Percentiles rank a stretch among this genome's conserved stretches.
Evolutionary conservation across 2,113 vertebrate species (phyloP).

Genomic region (Pygoscelis adeliae): DNA sequence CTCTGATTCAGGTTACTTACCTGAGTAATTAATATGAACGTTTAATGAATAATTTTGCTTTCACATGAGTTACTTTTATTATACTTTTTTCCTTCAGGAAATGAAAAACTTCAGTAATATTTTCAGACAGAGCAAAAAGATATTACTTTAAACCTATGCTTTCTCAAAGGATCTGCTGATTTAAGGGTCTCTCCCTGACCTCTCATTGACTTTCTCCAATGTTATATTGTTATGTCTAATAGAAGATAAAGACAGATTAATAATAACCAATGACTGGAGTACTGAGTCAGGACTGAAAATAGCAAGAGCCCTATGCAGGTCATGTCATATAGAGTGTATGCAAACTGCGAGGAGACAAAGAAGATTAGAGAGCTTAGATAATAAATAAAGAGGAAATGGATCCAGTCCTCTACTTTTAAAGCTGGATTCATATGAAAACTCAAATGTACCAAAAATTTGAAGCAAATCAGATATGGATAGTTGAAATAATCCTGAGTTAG

Average conservation of each 20-base stretch:
- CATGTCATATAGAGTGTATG: neutral
- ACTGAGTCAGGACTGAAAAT: slow-evolving; percentile 18
- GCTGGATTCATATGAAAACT: neutral
- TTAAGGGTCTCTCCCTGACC: slow-evolving; percentile 9
- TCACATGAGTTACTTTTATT: neutral
- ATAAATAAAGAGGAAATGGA: slow-evolving; percentile 17
- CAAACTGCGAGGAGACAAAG: slow-evolving; percentile 7
- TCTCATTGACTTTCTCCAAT: neutral
- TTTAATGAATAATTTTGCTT: slow-evolving; percentile 24
- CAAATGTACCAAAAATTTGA: neutral
- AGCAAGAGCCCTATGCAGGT: neutral
- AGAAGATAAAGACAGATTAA: slow-evolving; percentile 42
- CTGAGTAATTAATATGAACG: neutral
- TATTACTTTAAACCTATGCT: neutral
- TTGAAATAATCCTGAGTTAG: neutral
- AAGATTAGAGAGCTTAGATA: slow-evolving; percentile 17
- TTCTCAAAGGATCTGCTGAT: neutral
- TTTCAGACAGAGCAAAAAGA: neutral
- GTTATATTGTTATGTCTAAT: slow-evolving; percentile 20
- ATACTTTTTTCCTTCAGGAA: neutral
- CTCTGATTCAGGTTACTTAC: neutral
- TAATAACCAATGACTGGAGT: neutral
- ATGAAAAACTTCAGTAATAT: neutral
- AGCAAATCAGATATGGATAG: neutral
- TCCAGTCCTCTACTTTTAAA: neutral